Base-by-base conservation (phyloP, 1,140 invertebrate genomes). In the Meloidogyne hapla region DNA sequence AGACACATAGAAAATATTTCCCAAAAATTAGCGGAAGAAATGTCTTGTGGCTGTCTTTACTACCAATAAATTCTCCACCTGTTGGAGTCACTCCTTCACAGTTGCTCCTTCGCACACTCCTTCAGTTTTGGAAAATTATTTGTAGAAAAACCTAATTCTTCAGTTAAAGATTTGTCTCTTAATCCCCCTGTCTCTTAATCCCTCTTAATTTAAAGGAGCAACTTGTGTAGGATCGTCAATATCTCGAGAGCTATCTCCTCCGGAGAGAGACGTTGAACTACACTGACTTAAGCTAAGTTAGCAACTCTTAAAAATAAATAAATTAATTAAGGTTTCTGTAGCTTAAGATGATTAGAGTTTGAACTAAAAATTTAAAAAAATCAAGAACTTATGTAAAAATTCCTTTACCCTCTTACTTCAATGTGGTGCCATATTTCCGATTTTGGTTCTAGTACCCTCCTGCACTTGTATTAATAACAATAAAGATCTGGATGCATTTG, bases 401-500 rank as follows among this genome's bases (percentile, higher is more conserved):
- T 45, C 18, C 42, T 15, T 15, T n/a, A 81, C 75, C 79, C 26
- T 1, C 64, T 38, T n/a, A 84, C 26, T 40, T 84, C 81, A 45
- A 84, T 84, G 26, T 85, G 78, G 64, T 87, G 85, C 84, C 84
- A 72, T 83, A 84, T 75, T 85, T 85, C 42, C 84, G 68, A 62
- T 77, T 67, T 74, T 81, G 84, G 85, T 87, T 68, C 85, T 45
- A n/a, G 81, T 83, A 23, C 81, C 81, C 13, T 78, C 81, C 15
- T 79, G 73, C 23, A 85, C 87, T 40, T 76, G 71, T 12, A 77
- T 83, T 15, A 86, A 70, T 48, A 86, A 79, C 21, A 86, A 66
- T 8, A 86, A 64, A 6, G 83, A 76, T 65, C 87, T 83, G 40
- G 81, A 80, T 23, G n/a, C n/a, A n/a, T n/a, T n/a, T n/a, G n/a